A percentile compares a stretch with the other conserved stretches of the same genome.
Evolutionary conservation across 2,797 vertebrate genomes (phyloP).

Genomic region (Xiphophorus birchmanni): DNA sequence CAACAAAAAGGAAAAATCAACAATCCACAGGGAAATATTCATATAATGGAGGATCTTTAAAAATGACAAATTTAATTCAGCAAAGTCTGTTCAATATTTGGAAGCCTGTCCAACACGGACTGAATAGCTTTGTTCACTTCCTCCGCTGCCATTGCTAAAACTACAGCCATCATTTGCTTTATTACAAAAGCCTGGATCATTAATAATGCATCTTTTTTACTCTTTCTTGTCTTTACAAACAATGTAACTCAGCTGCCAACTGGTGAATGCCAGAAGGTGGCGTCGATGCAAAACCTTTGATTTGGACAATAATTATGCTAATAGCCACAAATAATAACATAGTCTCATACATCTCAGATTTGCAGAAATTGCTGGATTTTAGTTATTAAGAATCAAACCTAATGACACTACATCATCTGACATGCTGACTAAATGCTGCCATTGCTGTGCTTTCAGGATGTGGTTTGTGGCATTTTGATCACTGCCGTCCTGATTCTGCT

Average conservation of each 20-base stretch:
- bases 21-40: too few species aligned
- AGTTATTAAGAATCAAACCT: not conserved
- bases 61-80: too few species aligned
- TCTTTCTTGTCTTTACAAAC: not conserved
- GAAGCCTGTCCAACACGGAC: too few species aligned
- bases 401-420: not conserved
- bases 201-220: not conserved
- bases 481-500: slow-evolving; percentile 78
- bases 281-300: not conserved
- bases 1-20: too few species aligned
- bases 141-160: not conserved
- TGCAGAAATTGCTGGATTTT: not conserved
- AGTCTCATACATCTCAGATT: not conserved
- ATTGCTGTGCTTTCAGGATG: slow-evolving; percentile 83
- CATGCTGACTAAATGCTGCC: not conserved
- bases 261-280: not conserved
- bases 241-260: not conserved
- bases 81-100: too few species aligned
- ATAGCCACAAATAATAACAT: not conserved
- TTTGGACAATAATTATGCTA: not conserved
- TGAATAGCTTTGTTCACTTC: too few species aligned
- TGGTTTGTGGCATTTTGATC: slow-evolving; percentile 87
- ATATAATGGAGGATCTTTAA: too few species aligned
- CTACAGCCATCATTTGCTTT: not conserved
- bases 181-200: not conserved